Base-by-base conservation (phyloP, 2,113 vertebrate species). In the Gasterosteus aculeatus region DNA sequence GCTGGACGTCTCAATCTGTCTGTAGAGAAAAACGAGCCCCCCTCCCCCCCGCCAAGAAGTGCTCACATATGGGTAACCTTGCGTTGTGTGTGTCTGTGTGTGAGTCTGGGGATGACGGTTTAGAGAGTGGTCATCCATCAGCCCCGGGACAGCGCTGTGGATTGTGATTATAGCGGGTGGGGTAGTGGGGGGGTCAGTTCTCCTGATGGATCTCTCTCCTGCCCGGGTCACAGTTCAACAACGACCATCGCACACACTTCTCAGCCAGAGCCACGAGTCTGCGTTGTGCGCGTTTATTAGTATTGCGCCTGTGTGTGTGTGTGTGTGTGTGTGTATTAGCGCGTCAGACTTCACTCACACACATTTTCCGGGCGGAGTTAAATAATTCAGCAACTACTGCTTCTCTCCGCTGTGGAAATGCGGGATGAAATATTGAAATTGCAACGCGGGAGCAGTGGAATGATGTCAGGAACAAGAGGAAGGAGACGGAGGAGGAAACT, bases 371-470 rank as follows among this genome's bases (percentile, higher is more conserved):
- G 31, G 35, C 51, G 65, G 53, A 46, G 60, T 54, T 92, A 85
- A 91, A 93, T 92, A 88, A 92, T 92, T 92, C 84, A 93, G 63
- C 38, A 58, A 70, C 49, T n/a, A 29, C 70, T 66, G 69, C 85
- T 86, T 87, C 82, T 73, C 88, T 83, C 75, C 82, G 87, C 82
- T 83, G 62, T 58, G 81, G 83, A 87, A 89, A 88, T 90, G 86
- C 89, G 83, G 88, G 81, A 91, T 86, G 64, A 87, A 91, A 87
- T 90, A 86, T 91, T 88, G 80, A 86, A 85, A 92, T 85, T 86
- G 85, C 85, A 75, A 85, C 77, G 81, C n/a, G 18, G 86, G 84
- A 77, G 76, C 15, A n/a, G 77, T 16, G 39, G 84, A 84, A 78
- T 61, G n/a, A 5, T 4, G 33, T 58, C 31, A 65, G 77, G 84